phyloP scores from a whole-genome alignment of 2,113 vertebrate genomes.

The Hemiprocne comata region DNA sequence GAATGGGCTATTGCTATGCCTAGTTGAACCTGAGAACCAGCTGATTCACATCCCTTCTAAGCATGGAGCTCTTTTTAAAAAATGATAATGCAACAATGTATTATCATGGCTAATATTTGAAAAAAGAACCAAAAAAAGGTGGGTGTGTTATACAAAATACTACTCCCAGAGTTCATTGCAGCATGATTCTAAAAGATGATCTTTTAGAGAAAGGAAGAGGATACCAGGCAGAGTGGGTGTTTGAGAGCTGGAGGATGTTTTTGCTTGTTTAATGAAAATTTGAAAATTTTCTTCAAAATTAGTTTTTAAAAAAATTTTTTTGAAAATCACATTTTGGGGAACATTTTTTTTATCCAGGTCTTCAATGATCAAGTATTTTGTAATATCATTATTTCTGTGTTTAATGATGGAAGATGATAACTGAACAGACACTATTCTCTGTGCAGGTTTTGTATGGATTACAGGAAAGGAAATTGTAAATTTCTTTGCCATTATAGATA shows the following conservation, averaged over 20 bases:
- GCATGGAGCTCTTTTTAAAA: no score
- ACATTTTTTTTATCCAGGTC: neutral
- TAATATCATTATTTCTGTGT: neutral
- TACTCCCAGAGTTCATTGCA: neutral
- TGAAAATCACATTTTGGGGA: neutral
- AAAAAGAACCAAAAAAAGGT: no score
- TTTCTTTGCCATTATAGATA: neutral
- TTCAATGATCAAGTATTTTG: neutral
- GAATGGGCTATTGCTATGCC: no score
- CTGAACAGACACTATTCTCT: neutral
- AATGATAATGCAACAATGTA: no score
- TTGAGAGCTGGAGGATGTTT: neutral
- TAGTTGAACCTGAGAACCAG: no score
- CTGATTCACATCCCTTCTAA: no score
- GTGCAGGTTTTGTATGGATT: neutral
- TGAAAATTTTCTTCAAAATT: neutral
- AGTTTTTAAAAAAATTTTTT: neutral
- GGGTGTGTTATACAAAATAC: neutral
- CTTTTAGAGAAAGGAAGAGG: neutral
- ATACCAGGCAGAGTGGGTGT: rapidly evolving
- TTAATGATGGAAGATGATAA: neutral
- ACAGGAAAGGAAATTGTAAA: neutral
- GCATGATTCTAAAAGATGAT: neutral
- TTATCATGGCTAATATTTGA: no score
- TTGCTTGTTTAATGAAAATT: neutral